These are phyloP conservation scores for Calidris pygmaea DNA, from an alignment of 2,113 vertebrate species.

Conservation along the genomic window DNA sequence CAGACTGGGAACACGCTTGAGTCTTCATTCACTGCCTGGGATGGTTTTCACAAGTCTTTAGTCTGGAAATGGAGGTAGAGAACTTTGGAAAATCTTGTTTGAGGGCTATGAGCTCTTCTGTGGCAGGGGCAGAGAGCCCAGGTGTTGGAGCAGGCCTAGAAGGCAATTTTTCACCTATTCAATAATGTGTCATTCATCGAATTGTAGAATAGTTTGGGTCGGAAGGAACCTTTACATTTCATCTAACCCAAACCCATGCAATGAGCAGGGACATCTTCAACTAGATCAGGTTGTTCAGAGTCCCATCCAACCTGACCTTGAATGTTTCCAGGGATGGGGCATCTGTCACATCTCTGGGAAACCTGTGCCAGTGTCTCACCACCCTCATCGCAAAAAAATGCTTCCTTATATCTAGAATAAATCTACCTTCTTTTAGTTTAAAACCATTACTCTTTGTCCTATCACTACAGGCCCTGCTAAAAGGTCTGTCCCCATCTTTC, in stretches of 20 bases:
- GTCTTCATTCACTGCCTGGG: neutral
- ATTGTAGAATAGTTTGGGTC: neutral
- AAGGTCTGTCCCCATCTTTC: neutral
- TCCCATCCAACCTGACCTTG: neutral
- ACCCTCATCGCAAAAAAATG: fast-evolving
- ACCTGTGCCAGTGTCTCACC: neutral
- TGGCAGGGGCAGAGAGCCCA: neutral
- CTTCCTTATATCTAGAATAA: neutral
- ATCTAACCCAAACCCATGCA: neutral
- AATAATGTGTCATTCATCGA: neutral
- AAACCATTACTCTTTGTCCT: neutral
- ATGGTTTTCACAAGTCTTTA: neutral
- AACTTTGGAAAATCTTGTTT: neutral
- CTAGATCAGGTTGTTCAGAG: neutral
- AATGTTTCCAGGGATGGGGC: neutral
- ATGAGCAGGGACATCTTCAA: neutral
- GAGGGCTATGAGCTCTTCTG: neutral
- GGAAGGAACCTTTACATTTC: neutral
- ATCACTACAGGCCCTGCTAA: fast-evolving
- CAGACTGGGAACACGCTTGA: neutral
- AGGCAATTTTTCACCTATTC: neutral
- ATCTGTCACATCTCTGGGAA: neutral
- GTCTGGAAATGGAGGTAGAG: neutral
- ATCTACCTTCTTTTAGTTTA: neutral
- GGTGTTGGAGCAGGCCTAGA: neutral